Evolutionary conservation across 1,140 invertebrate species (phyloP), one percentile per base, ranked within the genome.

Genomic region (Helicorthomorpha holstii): DNA sequence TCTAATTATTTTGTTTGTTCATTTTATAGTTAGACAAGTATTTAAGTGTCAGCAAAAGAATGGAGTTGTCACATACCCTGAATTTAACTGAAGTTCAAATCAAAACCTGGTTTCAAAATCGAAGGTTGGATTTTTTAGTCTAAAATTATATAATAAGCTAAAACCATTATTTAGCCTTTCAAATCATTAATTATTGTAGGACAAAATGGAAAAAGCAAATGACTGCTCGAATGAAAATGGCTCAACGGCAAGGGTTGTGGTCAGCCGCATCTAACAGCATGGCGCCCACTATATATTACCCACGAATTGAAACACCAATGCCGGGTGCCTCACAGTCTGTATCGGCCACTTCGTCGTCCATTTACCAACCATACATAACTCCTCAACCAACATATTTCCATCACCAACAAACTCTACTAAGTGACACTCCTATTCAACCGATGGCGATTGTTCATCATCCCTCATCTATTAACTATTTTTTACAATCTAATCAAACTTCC

Each of bases 151-250:
- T 46, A 46, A 7, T 25, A 12, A 10, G 44, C 19, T 46, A 12
- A 46, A 4, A 25, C 44, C 19, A 25, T 4, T 43, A 47, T 51
- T 10, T 51, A 10, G 16, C 16, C 23, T 51, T 51, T 50, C 34
- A 19, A 55, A 53, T 34, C 41, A 42, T 48, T 50, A 27, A 22
- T 34, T 51, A 50, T 49, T 55, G 27, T 48, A 69, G 90, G 54
- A 95, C 90, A 1, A 95, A 95, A 62, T 94, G 89, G 89, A 94
- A 95, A 67, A 95, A 95, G 61, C 90, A 95, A 59, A 65, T 93
- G 56, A 90, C 88, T 1, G 87, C 87, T 0, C 68, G 85, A 1
- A 66, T 91, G 47, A 90, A 91, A 67, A 82, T 88, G 60, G 85
- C 84, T 0, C 85, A 89, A 57, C 67, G 85, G n/a, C 84, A 87